phyloP scores from a whole-genome alignment of 2,888 invertebrate genomes.

The Rhopalosiphum nymphaeae region DNA sequence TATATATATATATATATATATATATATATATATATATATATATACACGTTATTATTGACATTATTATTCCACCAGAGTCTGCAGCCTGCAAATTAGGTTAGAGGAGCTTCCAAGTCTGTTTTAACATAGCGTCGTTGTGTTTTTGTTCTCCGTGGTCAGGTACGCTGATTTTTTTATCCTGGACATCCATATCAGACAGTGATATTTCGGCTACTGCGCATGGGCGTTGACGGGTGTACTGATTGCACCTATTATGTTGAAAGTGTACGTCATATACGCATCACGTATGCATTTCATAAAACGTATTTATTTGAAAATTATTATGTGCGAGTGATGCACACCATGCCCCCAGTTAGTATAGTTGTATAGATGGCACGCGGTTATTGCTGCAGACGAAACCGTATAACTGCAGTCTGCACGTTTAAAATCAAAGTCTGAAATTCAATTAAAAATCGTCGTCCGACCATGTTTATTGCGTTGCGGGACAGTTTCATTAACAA shows the following conservation, averaged over 20 bases:
- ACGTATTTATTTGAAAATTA: not conserved
- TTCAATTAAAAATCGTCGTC: not conserved
- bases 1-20: not conserved
- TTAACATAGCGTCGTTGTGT: not conserved
- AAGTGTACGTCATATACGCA: not conserved
- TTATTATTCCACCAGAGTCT: not conserved
- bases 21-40: not conserved
- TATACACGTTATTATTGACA: not conserved
- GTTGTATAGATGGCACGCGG: not conserved
- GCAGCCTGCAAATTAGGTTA: not conserved
- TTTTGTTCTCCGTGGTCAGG: not conserved
- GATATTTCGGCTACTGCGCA: not conserved
- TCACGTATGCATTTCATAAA: not conserved
- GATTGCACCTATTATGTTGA: not conserved
- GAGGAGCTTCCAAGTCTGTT: not conserved
- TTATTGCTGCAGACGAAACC: not conserved
- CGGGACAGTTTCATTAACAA: not conserved
- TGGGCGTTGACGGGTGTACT: not conserved
- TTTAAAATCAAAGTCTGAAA: not conserved
- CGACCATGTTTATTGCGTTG: not conserved
- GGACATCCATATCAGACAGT: not conserved
- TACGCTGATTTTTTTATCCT: not conserved
- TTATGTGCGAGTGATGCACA: not conserved
- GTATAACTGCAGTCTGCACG: not conserved
- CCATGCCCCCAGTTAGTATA: not conserved